A percentile compares a stretch with the other conserved stretches of the same genome.
phyloP scores from a whole-genome alignment of 2,888 invertebrate genomes.

The Oscheius sp. region DNA sequence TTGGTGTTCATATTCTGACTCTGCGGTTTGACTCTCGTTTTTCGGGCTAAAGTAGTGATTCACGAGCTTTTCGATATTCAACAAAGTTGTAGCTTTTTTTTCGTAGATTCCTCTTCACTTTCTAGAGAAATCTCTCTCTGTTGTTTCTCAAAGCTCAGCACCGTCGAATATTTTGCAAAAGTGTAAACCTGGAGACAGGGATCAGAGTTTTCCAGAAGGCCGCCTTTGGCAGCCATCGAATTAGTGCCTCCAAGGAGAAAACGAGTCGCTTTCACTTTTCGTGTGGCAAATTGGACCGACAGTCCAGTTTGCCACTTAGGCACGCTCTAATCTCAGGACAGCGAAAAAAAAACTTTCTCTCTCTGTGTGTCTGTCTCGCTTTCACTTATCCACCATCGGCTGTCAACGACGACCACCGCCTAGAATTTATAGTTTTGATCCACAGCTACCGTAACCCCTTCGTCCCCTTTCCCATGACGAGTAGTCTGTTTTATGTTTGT shows the following conservation, averaged over 20 bases:
- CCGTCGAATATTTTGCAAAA: not conserved
- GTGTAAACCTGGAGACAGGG: not conserved
- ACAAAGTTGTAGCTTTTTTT: too few species aligned
- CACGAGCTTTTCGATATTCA: too few species aligned
- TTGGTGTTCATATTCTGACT: too few species aligned
- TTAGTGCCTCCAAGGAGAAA: not conserved
- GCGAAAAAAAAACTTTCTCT: slow-evolving; percentile 16
- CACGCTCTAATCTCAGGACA: slow-evolving; percentile 23
- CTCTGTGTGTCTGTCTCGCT: slow-evolving; percentile 1
- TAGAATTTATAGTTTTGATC: too few species aligned
- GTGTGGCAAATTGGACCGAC: slow-evolving; percentile 3
- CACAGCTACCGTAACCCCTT: too few species aligned
- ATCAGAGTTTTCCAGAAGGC: not conserved
- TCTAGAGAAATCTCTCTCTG: too few species aligned
- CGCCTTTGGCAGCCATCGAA: not conserved
- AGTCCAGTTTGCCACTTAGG: slow-evolving; percentile 31
- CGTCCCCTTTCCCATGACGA: too few species aligned
- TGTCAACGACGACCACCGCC: not conserved
- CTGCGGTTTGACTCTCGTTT: too few species aligned
- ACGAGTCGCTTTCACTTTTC: slow-evolving; percentile 37
- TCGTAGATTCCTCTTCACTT: too few species aligned
- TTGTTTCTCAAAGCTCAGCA: not conserved
- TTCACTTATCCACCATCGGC: slow-evolving; percentile 20
- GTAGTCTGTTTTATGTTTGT: too few species aligned
- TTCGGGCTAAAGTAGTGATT: too few species aligned